A percentile compares a stretch with the other conserved stretches of the same genome.
Evolutionary conservation across 2,888 invertebrate genomes (phyloP).

Genomic region (Teleiodes luculella): DNA sequence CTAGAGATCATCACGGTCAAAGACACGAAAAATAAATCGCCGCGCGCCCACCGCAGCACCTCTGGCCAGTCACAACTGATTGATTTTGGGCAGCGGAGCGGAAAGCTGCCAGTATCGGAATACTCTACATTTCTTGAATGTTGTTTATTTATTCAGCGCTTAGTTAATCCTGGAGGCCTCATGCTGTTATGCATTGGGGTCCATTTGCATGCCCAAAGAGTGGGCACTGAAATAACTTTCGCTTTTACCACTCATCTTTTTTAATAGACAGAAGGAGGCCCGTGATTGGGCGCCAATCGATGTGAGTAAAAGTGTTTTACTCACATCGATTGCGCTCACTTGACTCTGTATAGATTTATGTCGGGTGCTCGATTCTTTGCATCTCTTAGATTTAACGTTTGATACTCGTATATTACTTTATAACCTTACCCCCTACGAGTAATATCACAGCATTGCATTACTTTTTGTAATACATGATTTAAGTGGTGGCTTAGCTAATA

Average conservation of each 20-base stretch:
- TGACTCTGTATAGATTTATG: conserved; percentile 56
- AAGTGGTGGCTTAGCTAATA: too few species aligned
- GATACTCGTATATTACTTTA: conserved; percentile 21
- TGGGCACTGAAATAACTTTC: conserved; percentile 39
- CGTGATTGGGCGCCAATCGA: conserved; percentile 64
- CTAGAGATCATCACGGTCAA: conserved; percentile 56
- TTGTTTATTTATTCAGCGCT: conserved; percentile 49
- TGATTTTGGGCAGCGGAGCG: conserved; percentile 41
- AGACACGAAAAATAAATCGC: conserved; percentile 51
- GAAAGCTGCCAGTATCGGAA: conserved; percentile 45
- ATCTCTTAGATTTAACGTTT: conserved; percentile 30
- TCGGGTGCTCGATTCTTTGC: conserved; percentile 44
- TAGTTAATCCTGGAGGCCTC: conserved; percentile 56
- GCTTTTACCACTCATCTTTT: conserved; percentile 51
- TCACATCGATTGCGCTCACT: conserved; percentile 51
- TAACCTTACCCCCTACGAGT: too few species aligned
- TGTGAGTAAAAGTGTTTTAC: too few species aligned
- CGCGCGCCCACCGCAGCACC: conserved; percentile 31
- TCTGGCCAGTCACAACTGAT: conserved; percentile 37
- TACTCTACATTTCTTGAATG: conserved; percentile 37
- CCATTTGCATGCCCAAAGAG: conserved; percentile 56
- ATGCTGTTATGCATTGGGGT: conserved; percentile 54
- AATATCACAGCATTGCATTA: too few species aligned
- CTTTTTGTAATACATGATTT: too few species aligned
- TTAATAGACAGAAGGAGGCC: conserved; percentile 47